Conservation (phyloP, 2,113 vertebrate species). For the Apodemus speciosus region DNA sequence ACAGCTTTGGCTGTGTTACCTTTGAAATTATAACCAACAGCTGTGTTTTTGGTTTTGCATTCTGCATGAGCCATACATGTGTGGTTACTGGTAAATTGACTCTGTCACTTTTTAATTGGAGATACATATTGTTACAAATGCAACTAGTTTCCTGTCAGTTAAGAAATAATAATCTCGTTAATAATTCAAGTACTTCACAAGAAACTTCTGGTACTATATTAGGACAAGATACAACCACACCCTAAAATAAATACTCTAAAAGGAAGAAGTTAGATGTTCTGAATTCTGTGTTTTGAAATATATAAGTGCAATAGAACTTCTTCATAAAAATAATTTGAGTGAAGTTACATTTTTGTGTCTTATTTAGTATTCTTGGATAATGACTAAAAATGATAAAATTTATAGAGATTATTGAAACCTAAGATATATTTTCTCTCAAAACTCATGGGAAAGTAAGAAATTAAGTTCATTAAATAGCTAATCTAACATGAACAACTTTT, state of each 20-base stretch:
- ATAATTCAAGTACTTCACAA: background rate
- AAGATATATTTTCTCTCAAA: background rate
- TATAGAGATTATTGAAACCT: background rate
- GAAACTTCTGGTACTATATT: slow-evolving; percentile 32
- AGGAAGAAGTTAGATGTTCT: background rate
- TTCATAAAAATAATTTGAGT: background rate
- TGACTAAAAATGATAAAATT: background rate
- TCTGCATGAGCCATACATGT: background rate
- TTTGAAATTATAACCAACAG: background rate
- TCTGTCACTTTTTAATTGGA: background rate
- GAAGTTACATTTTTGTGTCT: background rate
- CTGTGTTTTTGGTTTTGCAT: background rate
- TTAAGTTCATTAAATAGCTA: background rate
- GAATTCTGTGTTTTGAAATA: slow-evolving; percentile 10
- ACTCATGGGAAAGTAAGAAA: background rate
- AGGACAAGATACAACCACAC: background rate
- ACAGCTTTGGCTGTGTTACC: background rate
- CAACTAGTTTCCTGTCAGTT: background rate
- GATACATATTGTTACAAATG: background rate
- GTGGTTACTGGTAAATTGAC: background rate
- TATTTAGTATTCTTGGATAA: background rate
- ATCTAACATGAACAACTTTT: background rate
- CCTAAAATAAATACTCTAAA: slow-evolving; percentile 29
- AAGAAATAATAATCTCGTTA: background rate
- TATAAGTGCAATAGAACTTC: background rate